A percentile compares a stretch with the other conserved stretches of the same genome.
These are phyloP conservation scores for Polydrusus cervinus DNA, from an alignment of 2,888 invertebrate genomes.

Conservation along the genomic window DNA sequence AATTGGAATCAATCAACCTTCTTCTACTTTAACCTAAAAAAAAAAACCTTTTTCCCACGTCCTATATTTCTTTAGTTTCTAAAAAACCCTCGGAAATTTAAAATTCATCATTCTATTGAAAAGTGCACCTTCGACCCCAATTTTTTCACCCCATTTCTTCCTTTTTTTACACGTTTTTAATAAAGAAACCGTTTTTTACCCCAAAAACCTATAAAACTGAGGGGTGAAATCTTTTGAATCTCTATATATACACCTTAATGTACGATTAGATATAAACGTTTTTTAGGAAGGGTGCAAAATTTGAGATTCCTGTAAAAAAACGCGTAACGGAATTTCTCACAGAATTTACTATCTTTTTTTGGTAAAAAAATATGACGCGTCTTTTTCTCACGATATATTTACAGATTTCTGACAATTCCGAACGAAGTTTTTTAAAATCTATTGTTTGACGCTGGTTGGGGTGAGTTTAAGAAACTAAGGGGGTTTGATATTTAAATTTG, in stretches of 20 bases:
- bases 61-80: constrained; percentile 45
- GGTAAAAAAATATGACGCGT: constrained; percentile 1
- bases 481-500: constrained; percentile 27
- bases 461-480: neutral
- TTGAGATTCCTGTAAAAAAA: constrained; percentile 43
- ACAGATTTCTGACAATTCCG: neutral
- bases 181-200: constrained; percentile 50
- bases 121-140: constrained; percentile 64
- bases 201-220: constrained; percentile 40
- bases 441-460: neutral
- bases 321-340: constrained; percentile 68
- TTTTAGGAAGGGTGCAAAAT: constrained; percentile 42
- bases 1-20: no score
- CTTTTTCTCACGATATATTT: constrained; percentile 32
- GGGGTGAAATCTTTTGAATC: constrained; percentile 41
- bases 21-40: no score
- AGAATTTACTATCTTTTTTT: constrained; percentile 56
- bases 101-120: constrained; percentile 63
- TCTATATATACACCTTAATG: constrained; percentile 42
- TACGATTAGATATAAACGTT: constrained; percentile 28
- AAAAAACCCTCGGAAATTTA: constrained; percentile 57
- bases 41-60: constrained; percentile 61
- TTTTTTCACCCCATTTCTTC: constrained; percentile 56
- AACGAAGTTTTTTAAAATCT: constrained; percentile 9
- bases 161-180: constrained; percentile 30